Conservation (phyloP, 2,797 vertebrate genomes). For the Iguana delicatissima region DNA sequence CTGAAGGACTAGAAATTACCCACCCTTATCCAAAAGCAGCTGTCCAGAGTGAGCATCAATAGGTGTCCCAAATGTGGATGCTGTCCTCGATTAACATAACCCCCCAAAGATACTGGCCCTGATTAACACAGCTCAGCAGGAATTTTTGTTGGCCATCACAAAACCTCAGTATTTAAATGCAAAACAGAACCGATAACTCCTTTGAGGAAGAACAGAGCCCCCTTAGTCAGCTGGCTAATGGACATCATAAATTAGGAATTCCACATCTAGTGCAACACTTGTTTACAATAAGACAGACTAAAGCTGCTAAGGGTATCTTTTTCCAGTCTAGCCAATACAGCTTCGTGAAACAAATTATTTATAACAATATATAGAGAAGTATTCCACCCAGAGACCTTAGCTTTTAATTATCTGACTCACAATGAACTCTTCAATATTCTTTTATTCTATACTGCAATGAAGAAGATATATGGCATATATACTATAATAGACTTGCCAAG, state of each 20-base stretch:
- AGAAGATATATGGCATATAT: neutral
- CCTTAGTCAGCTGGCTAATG: constrained; percentile 8
- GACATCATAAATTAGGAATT: neutral
- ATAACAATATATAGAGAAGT: constrained; percentile 22
- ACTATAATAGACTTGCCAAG: neutral
- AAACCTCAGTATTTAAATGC: constrained; percentile 1
- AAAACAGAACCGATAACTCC: constrained; percentile 4
- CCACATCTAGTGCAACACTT: neutral
- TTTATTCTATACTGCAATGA: neutral
- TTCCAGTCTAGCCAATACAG: constrained; percentile 14
- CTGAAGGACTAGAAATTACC: neutral
- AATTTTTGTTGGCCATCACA: neutral
- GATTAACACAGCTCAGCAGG: neutral
- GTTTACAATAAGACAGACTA: neutral
- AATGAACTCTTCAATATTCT: neutral
- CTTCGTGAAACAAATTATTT: constrained; percentile 28
- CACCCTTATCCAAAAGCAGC: neutral
- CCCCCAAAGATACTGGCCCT: neutral
- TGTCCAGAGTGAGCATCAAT: neutral
- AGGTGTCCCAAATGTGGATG: too few relatives aligned
- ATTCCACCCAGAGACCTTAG: neutral
- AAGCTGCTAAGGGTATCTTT: neutral
- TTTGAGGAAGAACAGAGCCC: neutral
- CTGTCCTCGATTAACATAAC: neutral
- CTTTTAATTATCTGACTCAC: constrained; percentile 26